Percentiles rank a stretch among this genome's conserved stretches.
phyloP scores from a whole-genome alignment of 2,797 vertebrate genomes.

The Lepilemur ruficaudatus region DNA sequence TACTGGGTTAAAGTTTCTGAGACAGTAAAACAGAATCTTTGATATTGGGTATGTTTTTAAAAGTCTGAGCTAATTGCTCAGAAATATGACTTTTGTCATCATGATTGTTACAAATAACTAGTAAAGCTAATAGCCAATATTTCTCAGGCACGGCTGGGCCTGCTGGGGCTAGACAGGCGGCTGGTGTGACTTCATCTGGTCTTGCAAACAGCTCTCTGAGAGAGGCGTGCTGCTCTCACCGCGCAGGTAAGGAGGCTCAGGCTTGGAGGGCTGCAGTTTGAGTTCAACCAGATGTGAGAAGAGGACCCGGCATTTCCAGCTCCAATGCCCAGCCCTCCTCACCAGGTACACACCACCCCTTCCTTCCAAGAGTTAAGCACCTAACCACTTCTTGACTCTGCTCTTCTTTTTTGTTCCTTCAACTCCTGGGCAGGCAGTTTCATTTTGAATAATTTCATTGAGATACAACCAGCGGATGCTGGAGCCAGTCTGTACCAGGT shows the following conservation, averaged over 20 bases:
- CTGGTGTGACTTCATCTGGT: background rate
- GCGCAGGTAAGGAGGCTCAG: background rate
- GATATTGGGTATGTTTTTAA: background rate
- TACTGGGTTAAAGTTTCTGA: background rate
- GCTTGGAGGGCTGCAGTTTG: background rate
- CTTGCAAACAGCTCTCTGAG: background rate
- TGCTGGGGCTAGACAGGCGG: background rate
- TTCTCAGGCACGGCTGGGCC: background rate
- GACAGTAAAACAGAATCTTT: background rate
- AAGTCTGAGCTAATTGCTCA: background rate
- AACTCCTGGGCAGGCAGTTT: background rate
- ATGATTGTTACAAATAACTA: background rate
- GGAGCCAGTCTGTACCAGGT: background rate
- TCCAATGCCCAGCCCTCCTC: background rate
- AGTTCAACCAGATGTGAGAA: background rate
- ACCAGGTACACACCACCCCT: background rate
- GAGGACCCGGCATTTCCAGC: background rate
- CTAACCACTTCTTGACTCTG: background rate
- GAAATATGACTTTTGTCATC: background rate
- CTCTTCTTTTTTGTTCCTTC: background rate
- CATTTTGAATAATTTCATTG: background rate
- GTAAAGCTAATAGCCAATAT: background rate
- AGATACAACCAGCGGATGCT: background rate
- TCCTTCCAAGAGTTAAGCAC: background rate
- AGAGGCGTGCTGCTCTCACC: fast-evolving